phyloP scores from a whole-genome alignment of 1,140 invertebrate genomes.

The Nasonia longicornis region DNA sequence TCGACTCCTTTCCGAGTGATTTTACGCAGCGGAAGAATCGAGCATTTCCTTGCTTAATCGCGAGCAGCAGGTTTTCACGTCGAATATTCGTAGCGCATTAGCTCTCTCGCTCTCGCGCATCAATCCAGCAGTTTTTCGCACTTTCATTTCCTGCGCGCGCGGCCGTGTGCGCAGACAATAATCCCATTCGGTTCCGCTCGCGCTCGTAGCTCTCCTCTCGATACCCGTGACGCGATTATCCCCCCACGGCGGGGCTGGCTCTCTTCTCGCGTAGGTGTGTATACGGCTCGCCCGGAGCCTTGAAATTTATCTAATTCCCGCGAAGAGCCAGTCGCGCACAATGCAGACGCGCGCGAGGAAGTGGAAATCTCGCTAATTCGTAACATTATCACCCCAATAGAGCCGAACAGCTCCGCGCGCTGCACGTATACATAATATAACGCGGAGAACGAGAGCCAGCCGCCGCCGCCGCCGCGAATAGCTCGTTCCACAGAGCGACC shows the following conservation, averaged over 20 bases:
- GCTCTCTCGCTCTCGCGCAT: not conserved
- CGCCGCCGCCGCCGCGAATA: not conserved
- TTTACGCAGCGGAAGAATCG: too few species aligned
- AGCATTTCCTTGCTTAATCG: too few species aligned
- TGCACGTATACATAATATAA: not conserved
- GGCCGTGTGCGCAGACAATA: not conserved
- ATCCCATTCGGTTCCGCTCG: slow-evolving; percentile 13
- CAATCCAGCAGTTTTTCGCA: not conserved
- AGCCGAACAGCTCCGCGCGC: slow-evolving; percentile 45
- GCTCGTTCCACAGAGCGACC: not conserved
- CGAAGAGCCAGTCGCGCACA: slow-evolving; percentile 6
- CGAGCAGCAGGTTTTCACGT: not conserved
- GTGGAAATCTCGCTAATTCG: slow-evolving; percentile 66
- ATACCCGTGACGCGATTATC: slow-evolving; percentile 43
- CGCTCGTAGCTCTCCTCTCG: slow-evolving; percentile 3
- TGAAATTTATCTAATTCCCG: slow-evolving; percentile 57
- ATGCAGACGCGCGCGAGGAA: slow-evolving; percentile 47
- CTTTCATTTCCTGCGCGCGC: slow-evolving; percentile 23
- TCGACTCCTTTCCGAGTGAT: too few species aligned
- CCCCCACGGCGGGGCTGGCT: not conserved
- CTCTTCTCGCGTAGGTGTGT: not conserved
- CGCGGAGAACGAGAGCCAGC: too few species aligned
- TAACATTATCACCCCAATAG: slow-evolving; percentile 66
- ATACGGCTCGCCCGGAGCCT: not conserved
- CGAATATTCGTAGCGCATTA: slow-evolving; percentile 24